phyloP scores from a whole-genome alignment of 2,888 invertebrate species.

The Lottia gigantea region DNA sequence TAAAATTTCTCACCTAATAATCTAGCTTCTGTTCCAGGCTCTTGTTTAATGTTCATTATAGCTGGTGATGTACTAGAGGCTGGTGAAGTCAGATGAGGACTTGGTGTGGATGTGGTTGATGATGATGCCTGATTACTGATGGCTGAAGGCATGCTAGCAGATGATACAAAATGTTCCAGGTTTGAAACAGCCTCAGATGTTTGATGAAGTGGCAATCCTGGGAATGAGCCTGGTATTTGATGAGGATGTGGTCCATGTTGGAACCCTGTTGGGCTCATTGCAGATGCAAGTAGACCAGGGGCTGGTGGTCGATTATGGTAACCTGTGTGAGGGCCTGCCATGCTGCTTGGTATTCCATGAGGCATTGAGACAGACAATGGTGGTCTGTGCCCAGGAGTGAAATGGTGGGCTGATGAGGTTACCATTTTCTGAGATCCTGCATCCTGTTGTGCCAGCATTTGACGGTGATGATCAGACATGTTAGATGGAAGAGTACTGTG shows the following conservation, averaged over 20 bases:
- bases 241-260: slow-evolving; percentile 33
- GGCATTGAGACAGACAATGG: slow-evolving; percentile 25
- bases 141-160: slow-evolving; percentile 16
- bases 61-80: slow-evolving; percentile 19
- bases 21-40: slow-evolving; percentile 26
- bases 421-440: slow-evolving; percentile 5
- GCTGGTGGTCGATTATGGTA: slow-evolving; percentile 16
- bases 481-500: not conserved
- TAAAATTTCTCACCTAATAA: not conserved
- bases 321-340: slow-evolving; percentile 16
- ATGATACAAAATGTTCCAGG: slow-evolving; percentile 23
- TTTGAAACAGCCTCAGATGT: slow-evolving; percentile 18
- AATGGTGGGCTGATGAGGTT: not conserved
- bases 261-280: slow-evolving; percentile 27
- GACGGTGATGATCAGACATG: not conserved
- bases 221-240: slow-evolving; percentile 21
- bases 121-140: slow-evolving; percentile 23
- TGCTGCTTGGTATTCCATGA: not conserved
- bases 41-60: slow-evolving; percentile 29
- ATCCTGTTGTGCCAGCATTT: slow-evolving; percentile 1
- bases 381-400: slow-evolving; percentile 27
- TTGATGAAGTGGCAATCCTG: slow-evolving; percentile 11
- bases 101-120: slow-evolving; percentile 28
- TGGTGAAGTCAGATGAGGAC: slow-evolving; percentile 26
- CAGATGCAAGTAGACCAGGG: slow-evolving; percentile 19